phyloP scores from a whole-genome alignment of 2,113 vertebrate species.

The human (Homo sapiens) region GRCh38 chr3:107459501-107460000 shows the following conservation, averaged over 20 bases:
- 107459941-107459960: background rate
- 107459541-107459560: background rate
- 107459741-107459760: background rate
- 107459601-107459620: background rate
- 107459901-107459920: conserved; percentile 40
- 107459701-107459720: background rate
- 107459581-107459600: background rate
- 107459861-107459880: background rate
- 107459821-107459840: background rate
- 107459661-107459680: background rate
- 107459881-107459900: background rate
- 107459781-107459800: background rate
- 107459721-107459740: background rate
- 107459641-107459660: background rate
- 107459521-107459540: background rate
- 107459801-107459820: background rate
- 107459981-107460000: background rate
- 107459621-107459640: background rate
- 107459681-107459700: background rate
- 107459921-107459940: conserved; percentile 22
- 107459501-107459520: background rate
- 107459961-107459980: background rate
- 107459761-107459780: background rate
- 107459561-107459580: background rate
- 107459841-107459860: background rate